A percentile compares a stretch with the other conserved stretches of the same genome.
Evolutionary conservation across 2,113 vertebrate genomes (phyloP).

Genomic region (Clarias magur): DNA sequence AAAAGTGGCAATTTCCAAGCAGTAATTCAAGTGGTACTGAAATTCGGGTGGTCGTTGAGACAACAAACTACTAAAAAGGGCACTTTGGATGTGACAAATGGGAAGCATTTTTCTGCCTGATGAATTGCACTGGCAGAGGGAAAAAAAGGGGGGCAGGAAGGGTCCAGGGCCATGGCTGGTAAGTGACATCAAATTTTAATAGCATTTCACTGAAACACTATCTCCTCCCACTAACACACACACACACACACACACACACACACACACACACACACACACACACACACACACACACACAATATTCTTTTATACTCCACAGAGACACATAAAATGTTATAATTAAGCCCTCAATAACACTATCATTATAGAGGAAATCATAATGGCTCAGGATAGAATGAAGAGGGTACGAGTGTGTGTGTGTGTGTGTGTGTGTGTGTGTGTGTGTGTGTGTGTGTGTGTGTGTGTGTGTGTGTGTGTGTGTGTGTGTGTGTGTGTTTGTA

Average conservation of each 20-base stretch:
- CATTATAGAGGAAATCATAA: constrained; percentile 13
- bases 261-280: too few species aligned
- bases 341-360: constrained; percentile 39
- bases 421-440: background rate
- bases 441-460: background rate
- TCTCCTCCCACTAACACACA: background rate
- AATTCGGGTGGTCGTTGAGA: background rate
- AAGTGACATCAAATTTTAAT: constrained; percentile 28
- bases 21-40: background rate
- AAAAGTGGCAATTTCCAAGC: constrained; percentile 8
- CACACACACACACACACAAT: background rate
- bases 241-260: background rate
- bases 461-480: constrained; percentile 8
- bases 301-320: background rate
- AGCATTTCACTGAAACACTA: constrained; percentile 5
- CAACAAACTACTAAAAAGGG: background rate
- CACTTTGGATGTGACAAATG: background rate
- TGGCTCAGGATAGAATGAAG: background rate
- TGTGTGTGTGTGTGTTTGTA: background rate
- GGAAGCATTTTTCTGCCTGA: background rate
- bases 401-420: background rate
- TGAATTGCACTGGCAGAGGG: background rate
- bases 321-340: constrained; percentile 25
- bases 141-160: background rate
- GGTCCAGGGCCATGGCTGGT: background rate